Base-by-base conservation (phyloP, 2,113 vertebrate genomes). In the Sorex araneus region DNA sequence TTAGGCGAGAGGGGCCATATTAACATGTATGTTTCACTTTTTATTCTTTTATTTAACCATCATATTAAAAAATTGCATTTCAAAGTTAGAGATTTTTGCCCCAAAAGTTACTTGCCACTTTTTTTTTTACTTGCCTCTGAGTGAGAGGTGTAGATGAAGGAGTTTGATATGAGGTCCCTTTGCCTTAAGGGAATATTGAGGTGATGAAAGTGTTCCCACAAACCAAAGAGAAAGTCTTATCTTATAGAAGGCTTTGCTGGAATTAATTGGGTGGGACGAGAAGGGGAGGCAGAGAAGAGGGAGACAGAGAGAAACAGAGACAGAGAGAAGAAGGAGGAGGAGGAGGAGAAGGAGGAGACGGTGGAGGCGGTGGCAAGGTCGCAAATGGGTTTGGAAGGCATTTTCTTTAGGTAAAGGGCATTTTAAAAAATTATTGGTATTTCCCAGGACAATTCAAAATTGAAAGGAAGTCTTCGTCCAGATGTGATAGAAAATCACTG, bases 371-470 rank as follows among this genome's bases (percentile, higher is more conserved):
- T 2, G 7, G 50, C 3, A 54, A 54, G 21, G 3, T 78, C 32
- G n/a, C 10, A 60, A 4, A 30, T 71, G 7, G 54, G 71, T 91
- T 84, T 70, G 11, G 40, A 36, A 89, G 27, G 3, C 13, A 13
- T 69, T 18, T 79, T 84, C 70, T 50, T 54, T 54, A 4, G 54
- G 54, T 13, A 19, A 54, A 54, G 4, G 34, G 23, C 28, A 28
- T 50, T 40, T 73, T 11, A 67, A 10, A n/a, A 76, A 45, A 32
- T 40, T 3, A 40, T 23, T 64, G 12, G n/a, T 43, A 27, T 81
- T 89, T 87, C 25, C 78, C 23, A 69, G 81, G 57, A 66, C 3
- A 83, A 15, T 83, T 18, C 25, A 66, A 34, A 88, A 87, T 45
- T 78, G 28, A 50, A 64, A 77, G n/a, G 54, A 50, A 36, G 34